Evolutionary conservation across 1,140 invertebrate species (phyloP), one percentile per base, ranked within the genome.

Genomic region (Dreissena rostriformis): DNA sequence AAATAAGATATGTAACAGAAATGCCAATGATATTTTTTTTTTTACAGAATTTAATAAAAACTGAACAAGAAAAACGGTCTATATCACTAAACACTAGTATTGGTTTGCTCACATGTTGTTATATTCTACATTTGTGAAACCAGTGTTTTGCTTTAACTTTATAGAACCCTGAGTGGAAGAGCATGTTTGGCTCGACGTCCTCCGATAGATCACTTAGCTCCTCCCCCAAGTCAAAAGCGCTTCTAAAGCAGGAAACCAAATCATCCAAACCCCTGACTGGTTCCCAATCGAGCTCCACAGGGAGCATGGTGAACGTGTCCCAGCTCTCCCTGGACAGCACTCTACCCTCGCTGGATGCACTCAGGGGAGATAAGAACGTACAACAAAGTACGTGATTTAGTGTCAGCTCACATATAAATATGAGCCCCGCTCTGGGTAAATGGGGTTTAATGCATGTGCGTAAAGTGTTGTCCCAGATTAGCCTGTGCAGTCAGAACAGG

Each of bases 131-230:
- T 39, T 2, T 2, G 39, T 39, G n/a, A 39, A 39, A 39, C 39
- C 8, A 39, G 39, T 8, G 8, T 39, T 39, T 39, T 39, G 39
- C 39, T 8, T 39, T 39, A 5, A 39, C 39, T 39, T 73, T n/a
- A 6, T 65, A 91, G 96, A 97, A 97, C 94, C 96, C 96, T 65
- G 97, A 97, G 93, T 97, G 97, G 97, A 95, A 96, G 86, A 96
- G 96, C 74, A 97, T 97, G 96, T 97, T 97, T 93, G 96, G 96
- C 74, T 94, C 94, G 49, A 78, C 90, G 88, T 84, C 95, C 0
- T 86, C 88, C 39, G 39, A 39, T 39, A 39, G 39, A 8, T 39
- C 39, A 14, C 65, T 67, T 0, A 82, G 83, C 63, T 78, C 83
- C 11, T 87, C 88, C 22, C 87, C 88, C 8, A 89, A 87, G 67